Evolutionary conservation across 2,888 invertebrate species (phyloP).

Genomic region (Agrotis segetum): DNA sequence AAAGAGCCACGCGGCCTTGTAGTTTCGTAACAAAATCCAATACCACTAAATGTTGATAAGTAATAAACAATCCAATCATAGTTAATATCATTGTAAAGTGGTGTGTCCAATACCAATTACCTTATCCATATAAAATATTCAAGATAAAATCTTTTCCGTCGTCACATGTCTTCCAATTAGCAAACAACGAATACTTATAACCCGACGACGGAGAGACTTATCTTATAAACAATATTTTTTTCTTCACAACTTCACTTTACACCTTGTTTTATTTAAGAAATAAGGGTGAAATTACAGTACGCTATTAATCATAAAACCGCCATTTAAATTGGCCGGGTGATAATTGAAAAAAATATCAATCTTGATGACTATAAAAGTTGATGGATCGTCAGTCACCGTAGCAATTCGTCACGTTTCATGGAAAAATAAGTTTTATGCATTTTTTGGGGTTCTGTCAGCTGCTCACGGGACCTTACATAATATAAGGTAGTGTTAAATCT

Average conservation of each 20-base stretch:
- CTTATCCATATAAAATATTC: constrained; percentile 4
- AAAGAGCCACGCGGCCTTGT: too few species aligned
- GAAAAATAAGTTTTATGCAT: constrained; percentile 27
- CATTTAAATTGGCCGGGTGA: constrained; percentile 23
- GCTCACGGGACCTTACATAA: too few species aligned
- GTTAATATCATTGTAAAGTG: neutral
- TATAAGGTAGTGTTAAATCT: too few species aligned
- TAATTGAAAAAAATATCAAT: constrained; percentile 56
- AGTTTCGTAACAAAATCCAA: too few species aligned
- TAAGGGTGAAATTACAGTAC: constrained; percentile 41
- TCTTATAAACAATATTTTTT: constrained; percentile 48
- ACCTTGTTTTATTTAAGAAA: constrained; percentile 31
- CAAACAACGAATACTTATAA: constrained; percentile 8
- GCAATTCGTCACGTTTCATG: constrained; percentile 47
- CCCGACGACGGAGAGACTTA: neutral
- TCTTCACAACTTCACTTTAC: constrained; percentile 35
- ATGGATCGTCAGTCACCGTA: constrained; percentile 48
- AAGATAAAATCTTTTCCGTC: constrained; percentile 26
- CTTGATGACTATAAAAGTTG: constrained; percentile 40
- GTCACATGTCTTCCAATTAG: constrained; percentile 37
- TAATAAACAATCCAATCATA: too few species aligned
- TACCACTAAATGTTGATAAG: too few species aligned
- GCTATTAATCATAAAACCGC: constrained; percentile 51
- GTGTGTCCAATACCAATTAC: constrained; percentile 24
- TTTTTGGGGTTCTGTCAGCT: neutral